Percentiles rank a stretch among this genome's conserved stretches.
These are phyloP conservation scores for Pammene aurita DNA, from an alignment of 2,888 invertebrate genomes.

Conservation along the genomic window DNA sequence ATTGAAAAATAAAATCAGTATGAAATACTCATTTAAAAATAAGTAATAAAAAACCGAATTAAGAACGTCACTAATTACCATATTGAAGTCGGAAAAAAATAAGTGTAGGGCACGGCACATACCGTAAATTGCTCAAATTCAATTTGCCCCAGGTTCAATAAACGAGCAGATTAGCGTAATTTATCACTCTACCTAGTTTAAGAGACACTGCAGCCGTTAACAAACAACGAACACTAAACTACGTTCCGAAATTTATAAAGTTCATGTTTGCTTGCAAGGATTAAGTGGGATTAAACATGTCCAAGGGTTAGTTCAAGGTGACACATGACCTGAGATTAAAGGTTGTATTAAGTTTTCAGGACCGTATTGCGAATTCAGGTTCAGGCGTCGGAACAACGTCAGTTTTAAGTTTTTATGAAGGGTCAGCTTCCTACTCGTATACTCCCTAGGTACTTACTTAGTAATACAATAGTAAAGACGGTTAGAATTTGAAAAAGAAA, in stretches of 20 bases:
- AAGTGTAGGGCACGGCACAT: no score
- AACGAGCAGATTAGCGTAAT: conserved; percentile 13
- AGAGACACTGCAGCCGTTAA: not conserved
- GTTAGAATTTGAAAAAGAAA: not conserved
- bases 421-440: not conserved
- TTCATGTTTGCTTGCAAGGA: not conserved
- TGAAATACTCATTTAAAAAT: no score
- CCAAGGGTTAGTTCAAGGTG: conserved; percentile 19
- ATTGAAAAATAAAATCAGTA: no score
- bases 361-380: not conserved
- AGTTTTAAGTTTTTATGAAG: conserved; percentile 12
- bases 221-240: not conserved
- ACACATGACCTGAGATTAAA: conserved; percentile 9
- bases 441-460: no score
- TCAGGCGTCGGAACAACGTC: not conserved
- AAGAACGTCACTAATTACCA: no score
- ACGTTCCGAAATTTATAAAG: not conserved
- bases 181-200: conserved; percentile 13
- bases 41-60: no score
- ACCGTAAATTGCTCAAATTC: not conserved
- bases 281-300: conserved; percentile 12
- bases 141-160: conserved; percentile 2
- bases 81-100: no score
- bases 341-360: conserved; percentile 11
- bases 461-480: not conserved